phyloP scores from a whole-genome alignment of 2,113 vertebrate genomes.

The Cyanocitta stelleri region DNA sequence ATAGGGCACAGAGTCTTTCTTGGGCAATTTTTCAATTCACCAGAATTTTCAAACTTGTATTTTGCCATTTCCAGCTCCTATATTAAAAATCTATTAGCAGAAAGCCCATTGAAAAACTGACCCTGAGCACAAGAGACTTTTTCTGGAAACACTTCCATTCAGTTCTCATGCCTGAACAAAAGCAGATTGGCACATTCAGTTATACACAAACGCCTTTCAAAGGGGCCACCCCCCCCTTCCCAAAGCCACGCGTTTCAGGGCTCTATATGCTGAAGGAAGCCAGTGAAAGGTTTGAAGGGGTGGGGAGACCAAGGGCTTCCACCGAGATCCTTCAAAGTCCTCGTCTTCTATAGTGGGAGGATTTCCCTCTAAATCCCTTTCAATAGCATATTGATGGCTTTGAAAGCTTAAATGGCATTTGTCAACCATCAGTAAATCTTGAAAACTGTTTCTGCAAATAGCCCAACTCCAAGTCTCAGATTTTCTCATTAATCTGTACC shows the following conservation, averaged over 20 bases:
- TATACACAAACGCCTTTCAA: constrained; percentile 34
- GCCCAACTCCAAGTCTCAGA: constrained; percentile 63
- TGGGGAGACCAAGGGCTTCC: constrained; percentile 36
- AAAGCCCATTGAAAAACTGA: constrained; percentile 42
- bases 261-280: constrained; percentile 38
- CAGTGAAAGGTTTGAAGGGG: constrained; percentile 55
- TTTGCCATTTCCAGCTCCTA: constrained; percentile 21
- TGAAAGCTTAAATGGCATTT: constrained; percentile 78
- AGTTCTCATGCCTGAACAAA: constrained; percentile 67
- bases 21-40: constrained; percentile 18
- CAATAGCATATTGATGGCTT: constrained; percentile 74
- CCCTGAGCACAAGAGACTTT: constrained; percentile 47
- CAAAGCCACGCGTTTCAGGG: constrained; percentile 67
- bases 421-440: constrained; percentile 78
- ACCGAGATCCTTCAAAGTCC: constrained; percentile 65
- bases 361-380: constrained; percentile 69
- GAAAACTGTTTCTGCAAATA: constrained; percentile 74
- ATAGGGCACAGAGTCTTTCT: neutral
- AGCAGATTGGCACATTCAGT: constrained; percentile 66
- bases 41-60: constrained; percentile 30
- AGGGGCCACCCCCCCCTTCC: constrained; percentile 43
- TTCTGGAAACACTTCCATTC: constrained; percentile 59
- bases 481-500: constrained; percentile 73
- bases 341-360: constrained; percentile 56
- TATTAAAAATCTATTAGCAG: constrained; percentile 69